Evolutionary conservation across 2,113 vertebrate species (phyloP).

Genomic region (Takifugu flavidus): DNA sequence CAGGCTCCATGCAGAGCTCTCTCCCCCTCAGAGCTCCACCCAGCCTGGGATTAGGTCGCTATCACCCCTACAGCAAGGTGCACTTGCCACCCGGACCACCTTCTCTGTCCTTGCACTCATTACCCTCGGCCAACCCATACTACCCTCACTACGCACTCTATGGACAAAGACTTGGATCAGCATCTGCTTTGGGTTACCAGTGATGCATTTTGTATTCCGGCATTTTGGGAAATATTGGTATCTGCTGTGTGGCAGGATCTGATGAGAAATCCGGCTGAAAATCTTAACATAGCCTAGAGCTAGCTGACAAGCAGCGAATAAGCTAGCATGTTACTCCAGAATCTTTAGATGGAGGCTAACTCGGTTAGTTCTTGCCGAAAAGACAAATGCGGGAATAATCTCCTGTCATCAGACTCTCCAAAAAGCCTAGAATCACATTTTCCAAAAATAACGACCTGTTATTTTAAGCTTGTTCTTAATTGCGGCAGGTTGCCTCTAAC

Average conservation of each 20-base stretch:
- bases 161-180: constrained; percentile 92
- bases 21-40: constrained; percentile 90
- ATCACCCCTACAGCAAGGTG: constrained; percentile 95
- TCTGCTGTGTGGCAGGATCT: constrained; percentile 5
- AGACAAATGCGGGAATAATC: background rate
- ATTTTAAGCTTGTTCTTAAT: constrained; percentile 12
- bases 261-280: background rate
- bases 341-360: background rate
- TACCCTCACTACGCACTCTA: constrained; percentile 95
- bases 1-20: constrained; percentile 80
- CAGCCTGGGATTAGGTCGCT: constrained; percentile 89
- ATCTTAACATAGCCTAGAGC: constrained; percentile 20
- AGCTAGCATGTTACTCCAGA: constrained; percentile 8
- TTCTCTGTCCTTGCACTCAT: constrained; percentile 86
- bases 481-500: constrained; percentile 18
- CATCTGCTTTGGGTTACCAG: constrained; percentile 92
- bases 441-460: constrained; percentile 3
- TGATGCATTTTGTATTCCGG: constrained; percentile 61
- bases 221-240: constrained; percentile 20
- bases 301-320: constrained; percentile 7
- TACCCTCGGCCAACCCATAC: constrained; percentile 85
- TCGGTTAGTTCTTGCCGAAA: background rate
- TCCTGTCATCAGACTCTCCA: background rate
- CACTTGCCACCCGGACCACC: constrained; percentile 83
- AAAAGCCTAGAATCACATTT: background rate